Evolutionary conservation across 2,113 vertebrate genomes (phyloP), one percentile per base, ranked within the genome.

Genomic region (Ondatra zibethicus): DNA sequence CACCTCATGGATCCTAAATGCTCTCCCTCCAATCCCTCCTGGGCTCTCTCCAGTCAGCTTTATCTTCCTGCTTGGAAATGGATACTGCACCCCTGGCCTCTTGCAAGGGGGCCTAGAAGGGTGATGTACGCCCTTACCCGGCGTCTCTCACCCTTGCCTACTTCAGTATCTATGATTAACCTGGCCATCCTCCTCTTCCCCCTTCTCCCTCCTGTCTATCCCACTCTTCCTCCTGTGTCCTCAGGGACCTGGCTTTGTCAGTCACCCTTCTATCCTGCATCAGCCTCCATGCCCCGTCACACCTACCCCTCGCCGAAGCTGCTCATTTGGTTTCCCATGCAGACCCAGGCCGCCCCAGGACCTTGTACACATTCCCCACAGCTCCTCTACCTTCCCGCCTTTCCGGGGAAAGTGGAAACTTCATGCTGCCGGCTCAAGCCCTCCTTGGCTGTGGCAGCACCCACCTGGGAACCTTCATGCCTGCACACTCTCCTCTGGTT

Each of bases 371-470:
- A 1, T 17, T 12, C n/a, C 39, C 39, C 82, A n/a, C 39, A 0
- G 61, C 29, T 25, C 17, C 42, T 23, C 25, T 77, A 52, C 3
- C 31, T 27, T 50, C 2, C 52, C 8, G 66, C 21, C 23, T 50
- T 68, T 61, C 21, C 13, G 2, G 55, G 16, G 55, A 55, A 55
- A 14, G 29, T 23, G 75, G 21, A 39, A 11, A 14, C 50, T 36
- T 52, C 16, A 4, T 0, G 45, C n/a, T 33, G 1, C 31, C 55
- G 19, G n/a, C 55, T 3, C 29, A 6, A 4, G 5, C 52, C 75
- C 33, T 33, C 75, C 21, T 27, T 13, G 36, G 3, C 2, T n/a
- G 16, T 66, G 14, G 73, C 66, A 25, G 50, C 55, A 0, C 12
- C n/a, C 31, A 29, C 45, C 29, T 73, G 5, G 58, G 5, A 9